phyloP scores from a whole-genome alignment of 2,113 vertebrate genomes.

The Cygnus buccinator region DNA sequence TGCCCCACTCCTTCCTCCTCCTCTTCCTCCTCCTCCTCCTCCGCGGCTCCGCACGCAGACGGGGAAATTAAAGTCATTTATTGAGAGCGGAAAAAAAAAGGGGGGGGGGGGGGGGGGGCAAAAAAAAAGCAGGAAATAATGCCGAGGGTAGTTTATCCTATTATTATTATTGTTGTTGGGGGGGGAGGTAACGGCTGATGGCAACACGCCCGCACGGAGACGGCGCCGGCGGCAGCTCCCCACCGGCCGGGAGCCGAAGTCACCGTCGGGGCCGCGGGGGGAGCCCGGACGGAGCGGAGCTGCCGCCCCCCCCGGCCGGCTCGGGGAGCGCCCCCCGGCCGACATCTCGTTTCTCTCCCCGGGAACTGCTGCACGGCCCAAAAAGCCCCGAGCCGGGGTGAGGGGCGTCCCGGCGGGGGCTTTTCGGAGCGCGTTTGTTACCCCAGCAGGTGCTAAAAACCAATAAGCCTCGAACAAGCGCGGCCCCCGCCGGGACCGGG shows the following conservation, averaged over 20 bases:
- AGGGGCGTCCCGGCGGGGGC: neutral
- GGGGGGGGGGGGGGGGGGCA: neutral
- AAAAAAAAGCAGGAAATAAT: neutral
- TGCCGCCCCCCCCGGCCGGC: neutral
- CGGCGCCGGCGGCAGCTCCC: neutral
- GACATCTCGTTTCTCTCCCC: neutral
- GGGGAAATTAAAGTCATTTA: slow-evolving; percentile 19
- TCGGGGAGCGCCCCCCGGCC: neutral
- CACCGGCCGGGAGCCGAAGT: neutral
- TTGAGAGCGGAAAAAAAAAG: neutral
- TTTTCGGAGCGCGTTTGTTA: slow-evolving; percentile 52
- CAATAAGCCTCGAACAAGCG: slow-evolving; percentile 73
- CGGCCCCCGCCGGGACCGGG: slow-evolving; percentile 69
- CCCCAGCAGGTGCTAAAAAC: slow-evolving; percentile 78
- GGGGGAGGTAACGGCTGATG: neutral
- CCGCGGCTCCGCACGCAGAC: neutral
- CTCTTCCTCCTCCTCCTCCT: neutral
- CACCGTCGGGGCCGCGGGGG: neutral
- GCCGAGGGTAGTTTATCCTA: neutral
- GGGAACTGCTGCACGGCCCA: no score
- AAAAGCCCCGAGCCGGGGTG: neutral
- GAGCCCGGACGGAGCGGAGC: neutral
- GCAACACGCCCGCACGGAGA: neutral
- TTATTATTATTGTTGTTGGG: neutral
- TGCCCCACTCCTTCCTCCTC: neutral